phyloP scores from a whole-genome alignment of 1,140 invertebrate species.

The Zophobas morio region DNA sequence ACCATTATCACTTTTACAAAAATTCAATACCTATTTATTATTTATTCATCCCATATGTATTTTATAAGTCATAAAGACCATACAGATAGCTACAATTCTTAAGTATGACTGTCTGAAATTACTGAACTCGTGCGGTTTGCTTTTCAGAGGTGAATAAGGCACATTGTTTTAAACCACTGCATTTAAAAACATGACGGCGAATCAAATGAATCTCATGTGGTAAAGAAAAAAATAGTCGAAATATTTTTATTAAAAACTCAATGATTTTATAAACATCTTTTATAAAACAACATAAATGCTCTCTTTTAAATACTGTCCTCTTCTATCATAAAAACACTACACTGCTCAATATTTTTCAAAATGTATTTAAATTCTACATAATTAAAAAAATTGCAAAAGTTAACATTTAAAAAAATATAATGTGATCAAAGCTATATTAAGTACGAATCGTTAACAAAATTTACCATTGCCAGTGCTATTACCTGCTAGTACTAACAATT shows the following conservation, averaged over 20 bases:
- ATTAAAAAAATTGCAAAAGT: constrained; percentile 38
- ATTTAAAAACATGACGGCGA: no score
- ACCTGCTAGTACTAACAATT: constrained; percentile 55
- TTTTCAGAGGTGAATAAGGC: no score
- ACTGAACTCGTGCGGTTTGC: no score
- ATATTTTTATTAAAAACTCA: constrained; percentile 44
- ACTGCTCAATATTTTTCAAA: background rate
- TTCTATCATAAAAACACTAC: constrained; percentile 22
- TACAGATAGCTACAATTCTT: no score
- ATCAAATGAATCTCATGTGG: no score
- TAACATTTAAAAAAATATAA: constrained; percentile 36
- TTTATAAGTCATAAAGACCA: no score
- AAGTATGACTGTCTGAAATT: no score
- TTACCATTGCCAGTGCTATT: background rate
- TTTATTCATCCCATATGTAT: no score
- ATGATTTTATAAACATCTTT: constrained; percentile 36
- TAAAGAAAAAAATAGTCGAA: constrained; percentile 2
- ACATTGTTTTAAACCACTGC: no score
- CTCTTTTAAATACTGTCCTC: constrained; percentile 42
- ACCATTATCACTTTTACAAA: no score
- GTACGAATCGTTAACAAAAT: constrained; percentile 25
- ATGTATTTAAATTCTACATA: constrained; percentile 23
- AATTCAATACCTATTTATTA: no score
- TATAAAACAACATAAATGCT: constrained; percentile 30
- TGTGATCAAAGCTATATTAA: constrained; percentile 30